Evolutionary conservation across 2,888 invertebrate genomes (phyloP).

Genomic region (Dynastes hyllus): DNA sequence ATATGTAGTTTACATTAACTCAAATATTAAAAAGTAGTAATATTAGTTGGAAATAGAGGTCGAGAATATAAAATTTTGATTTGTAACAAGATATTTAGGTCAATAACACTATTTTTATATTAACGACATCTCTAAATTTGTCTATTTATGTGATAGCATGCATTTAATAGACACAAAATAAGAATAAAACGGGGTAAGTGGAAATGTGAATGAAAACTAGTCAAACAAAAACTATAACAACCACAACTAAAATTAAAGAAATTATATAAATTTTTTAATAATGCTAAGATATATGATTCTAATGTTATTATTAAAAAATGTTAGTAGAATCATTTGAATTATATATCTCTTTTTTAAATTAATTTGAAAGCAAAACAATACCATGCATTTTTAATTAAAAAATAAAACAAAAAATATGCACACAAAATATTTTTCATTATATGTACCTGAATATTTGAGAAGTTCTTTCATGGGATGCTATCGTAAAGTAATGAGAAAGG

Average conservation of each 20-base stretch:
- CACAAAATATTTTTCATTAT: constrained; percentile 16
- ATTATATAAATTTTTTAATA: not conserved
- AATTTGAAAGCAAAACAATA: constrained; percentile 15
- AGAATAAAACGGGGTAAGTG: no score
- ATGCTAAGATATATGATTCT: not conserved
- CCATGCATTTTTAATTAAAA: constrained; percentile 25
- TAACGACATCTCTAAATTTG: no score
- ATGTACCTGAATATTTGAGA: constrained; percentile 7
- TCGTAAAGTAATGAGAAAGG: not conserved
- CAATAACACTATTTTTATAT: no score
- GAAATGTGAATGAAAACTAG: no score
- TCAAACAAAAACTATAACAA: no score
- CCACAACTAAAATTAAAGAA: no score
- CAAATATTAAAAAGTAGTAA: not conserved
- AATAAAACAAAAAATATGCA: constrained; percentile 19
- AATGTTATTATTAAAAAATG: not conserved
- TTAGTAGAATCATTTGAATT: constrained; percentile 1
- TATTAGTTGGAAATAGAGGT: not conserved
- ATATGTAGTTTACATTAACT: not conserved
- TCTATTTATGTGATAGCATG: no score
- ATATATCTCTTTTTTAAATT: not conserved
- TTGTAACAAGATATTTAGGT: no score
- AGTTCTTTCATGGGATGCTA: constrained; percentile 22
- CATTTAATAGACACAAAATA: no score
- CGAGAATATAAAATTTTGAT: constrained; percentile 7